Evolutionary conservation across 2,888 invertebrate species (phyloP).

Genomic region (Spodoptera exigua): DNA sequence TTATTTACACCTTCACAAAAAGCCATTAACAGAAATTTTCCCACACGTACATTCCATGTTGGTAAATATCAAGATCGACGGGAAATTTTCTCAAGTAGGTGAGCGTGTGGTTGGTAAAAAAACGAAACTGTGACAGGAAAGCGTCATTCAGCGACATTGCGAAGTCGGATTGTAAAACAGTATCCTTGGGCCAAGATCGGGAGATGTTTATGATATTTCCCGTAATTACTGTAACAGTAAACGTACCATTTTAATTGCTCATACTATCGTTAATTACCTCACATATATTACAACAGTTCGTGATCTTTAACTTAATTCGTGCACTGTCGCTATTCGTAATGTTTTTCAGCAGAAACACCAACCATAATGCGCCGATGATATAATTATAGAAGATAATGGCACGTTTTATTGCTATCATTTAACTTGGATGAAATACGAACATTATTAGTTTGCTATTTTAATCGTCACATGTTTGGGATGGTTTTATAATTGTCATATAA

Average conservation of each 20-base stretch:
- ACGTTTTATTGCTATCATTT: constrained; percentile 34
- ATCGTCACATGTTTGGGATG: constrained; percentile 35
- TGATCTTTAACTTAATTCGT: constrained; percentile 57
- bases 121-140: constrained; percentile 77
- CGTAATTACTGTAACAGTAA: constrained; percentile 83
- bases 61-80: constrained; percentile 52
- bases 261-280: constrained; percentile 70
- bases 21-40: constrained; percentile 40
- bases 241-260: constrained; percentile 70
- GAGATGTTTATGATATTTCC: constrained; percentile 83
- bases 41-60: constrained; percentile 38
- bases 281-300: constrained; percentile 49
- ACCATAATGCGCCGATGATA: constrained; percentile 38
- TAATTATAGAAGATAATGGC: constrained; percentile 49
- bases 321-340: constrained; percentile 52
- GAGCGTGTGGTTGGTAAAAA: constrained; percentile 57
- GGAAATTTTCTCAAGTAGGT: constrained; percentile 53
- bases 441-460: constrained; percentile 18
- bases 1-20: constrained; percentile 37
- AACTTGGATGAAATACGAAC: constrained; percentile 41
- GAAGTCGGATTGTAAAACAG: constrained; percentile 68
- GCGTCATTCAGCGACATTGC: constrained; percentile 70
- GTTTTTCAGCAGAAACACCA: constrained; percentile 38
- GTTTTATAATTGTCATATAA: constrained; percentile 28
- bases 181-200: constrained; percentile 68